Evolutionary conservation across 2,113 vertebrate species (phyloP).

Genomic region (Ramphastos sulfuratus): DNA sequence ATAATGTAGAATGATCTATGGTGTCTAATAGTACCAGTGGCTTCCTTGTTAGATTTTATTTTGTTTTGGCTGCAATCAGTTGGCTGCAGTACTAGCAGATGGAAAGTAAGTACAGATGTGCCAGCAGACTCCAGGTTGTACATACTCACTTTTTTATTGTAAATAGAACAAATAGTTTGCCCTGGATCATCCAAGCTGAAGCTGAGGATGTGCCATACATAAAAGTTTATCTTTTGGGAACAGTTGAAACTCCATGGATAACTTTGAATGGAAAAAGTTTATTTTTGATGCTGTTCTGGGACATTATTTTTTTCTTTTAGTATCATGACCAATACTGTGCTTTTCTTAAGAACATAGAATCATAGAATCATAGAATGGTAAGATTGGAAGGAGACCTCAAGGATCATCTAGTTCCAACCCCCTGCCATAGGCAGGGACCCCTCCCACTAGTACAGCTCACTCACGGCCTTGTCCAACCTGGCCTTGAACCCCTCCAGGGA

Average conservation of each 20-base stretch:
- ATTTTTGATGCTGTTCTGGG: not conserved
- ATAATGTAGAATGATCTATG: not conserved
- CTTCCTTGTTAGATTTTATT: not conserved
- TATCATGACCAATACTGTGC: not conserved
- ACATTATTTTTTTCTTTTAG: not conserved
- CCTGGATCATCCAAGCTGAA: not conserved
- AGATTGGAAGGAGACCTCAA: too few species aligned
- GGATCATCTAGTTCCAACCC: too few species aligned
- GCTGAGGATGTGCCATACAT: not conserved
- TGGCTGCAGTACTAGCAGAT: not conserved
- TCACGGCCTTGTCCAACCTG: too few species aligned
- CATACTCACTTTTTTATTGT: not conserved
- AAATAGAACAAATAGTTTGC: slow-evolving; percentile 19
- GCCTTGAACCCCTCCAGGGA: too few species aligned
- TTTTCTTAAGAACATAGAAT: not conserved
- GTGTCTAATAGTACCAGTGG: not conserved
- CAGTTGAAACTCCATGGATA: not conserved
- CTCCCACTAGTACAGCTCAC: too few species aligned
- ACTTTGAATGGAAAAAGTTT: not conserved
- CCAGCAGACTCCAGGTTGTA: not conserved
- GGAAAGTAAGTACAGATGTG: not conserved
- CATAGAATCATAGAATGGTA: too few species aligned
- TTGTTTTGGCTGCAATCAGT: not conserved
- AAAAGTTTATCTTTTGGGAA: not conserved
- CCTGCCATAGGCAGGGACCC: too few species aligned